These are phyloP conservation scores for Neomorphus geoffroyi DNA, from an alignment of 2,797 vertebrate species.

Conservation along the genomic window DNA sequence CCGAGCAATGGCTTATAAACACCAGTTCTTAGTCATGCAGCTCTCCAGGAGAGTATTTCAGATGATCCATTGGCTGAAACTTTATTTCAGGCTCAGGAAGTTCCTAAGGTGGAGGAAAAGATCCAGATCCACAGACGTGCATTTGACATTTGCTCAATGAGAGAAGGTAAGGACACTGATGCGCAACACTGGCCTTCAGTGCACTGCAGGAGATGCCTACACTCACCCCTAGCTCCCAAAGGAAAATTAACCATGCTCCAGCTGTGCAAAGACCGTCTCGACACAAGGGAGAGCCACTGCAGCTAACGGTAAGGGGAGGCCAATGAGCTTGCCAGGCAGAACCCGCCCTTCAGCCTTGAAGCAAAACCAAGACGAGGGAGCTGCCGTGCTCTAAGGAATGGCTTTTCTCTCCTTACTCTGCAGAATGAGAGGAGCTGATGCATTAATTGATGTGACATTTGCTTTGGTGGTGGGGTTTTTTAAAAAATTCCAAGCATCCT, in stretches of 20 bases:
- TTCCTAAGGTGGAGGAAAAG: background rate
- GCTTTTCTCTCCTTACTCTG: background rate
- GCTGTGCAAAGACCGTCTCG: background rate
- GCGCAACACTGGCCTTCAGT: background rate
- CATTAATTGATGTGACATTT: background rate
- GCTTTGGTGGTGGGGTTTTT: background rate
- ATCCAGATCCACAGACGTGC: background rate
- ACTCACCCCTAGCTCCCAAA: background rate
- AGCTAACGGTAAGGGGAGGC: background rate
- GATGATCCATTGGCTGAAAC: slow-evolving; percentile 6
- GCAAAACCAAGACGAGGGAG: background rate
- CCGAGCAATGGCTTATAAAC: slow-evolving; percentile 14
- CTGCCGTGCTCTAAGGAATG: background rate
- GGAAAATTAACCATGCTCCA: background rate
- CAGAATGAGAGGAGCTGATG: background rate
- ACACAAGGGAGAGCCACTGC: background rate
- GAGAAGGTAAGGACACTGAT: background rate
- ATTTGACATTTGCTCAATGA: background rate
- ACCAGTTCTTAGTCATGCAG: background rate
- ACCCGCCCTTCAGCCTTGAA: background rate
- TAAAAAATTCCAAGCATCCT: slow-evolving; percentile 29
- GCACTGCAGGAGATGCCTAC: background rate
- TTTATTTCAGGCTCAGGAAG: slow-evolving; percentile 36
- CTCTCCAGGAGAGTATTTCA: background rate
- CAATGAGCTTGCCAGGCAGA: rapidly evolving